These are phyloP conservation scores for Sclerurus mexicanus DNA, from an alignment of 2,113 vertebrate genomes.

Conservation along the genomic window DNA sequence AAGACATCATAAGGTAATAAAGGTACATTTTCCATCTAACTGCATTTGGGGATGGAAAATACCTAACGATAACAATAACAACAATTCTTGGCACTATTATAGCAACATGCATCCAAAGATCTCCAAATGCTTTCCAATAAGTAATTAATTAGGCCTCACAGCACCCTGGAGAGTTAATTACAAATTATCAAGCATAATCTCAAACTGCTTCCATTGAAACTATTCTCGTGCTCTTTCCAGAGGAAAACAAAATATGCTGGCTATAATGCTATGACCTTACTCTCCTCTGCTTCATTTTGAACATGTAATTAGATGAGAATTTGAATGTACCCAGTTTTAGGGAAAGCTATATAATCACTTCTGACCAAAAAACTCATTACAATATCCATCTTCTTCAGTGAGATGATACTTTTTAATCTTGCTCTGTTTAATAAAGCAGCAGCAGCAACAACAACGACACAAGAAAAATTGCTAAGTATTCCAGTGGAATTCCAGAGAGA, in stretches of 20 bases:
- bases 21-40: constrained; percentile 30
- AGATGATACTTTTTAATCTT: background rate
- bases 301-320: constrained; percentile 44
- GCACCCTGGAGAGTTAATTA: constrained; percentile 64
- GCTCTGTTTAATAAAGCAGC: background rate
- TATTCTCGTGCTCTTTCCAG: constrained; percentile 44
- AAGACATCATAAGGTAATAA: constrained; percentile 27
- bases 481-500: background rate
- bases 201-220: constrained; percentile 38
- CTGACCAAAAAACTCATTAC: constrained; percentile 17
- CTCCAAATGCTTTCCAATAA: constrained; percentile 48
- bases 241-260: constrained; percentile 41
- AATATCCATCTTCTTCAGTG: background rate
- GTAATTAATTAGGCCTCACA: constrained; percentile 64
- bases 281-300: background rate
- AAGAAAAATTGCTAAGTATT: background rate
- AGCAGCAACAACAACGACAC: background rate
- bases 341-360: constrained; percentile 11
- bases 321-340: background rate
- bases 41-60: constrained; percentile 7
- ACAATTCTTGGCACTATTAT: constrained; percentile 38
- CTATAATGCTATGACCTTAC: constrained; percentile 22
- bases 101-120: constrained; percentile 46
- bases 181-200: constrained; percentile 50
- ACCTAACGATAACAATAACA: background rate